Percentiles rank a stretch among this genome's conserved stretches.
These are phyloP conservation scores for Diacarnus erythraeanus DNA, from an alignment of 37 sponge, comb jelly and placozoan genomes.

Conservation along the genomic window DNA sequence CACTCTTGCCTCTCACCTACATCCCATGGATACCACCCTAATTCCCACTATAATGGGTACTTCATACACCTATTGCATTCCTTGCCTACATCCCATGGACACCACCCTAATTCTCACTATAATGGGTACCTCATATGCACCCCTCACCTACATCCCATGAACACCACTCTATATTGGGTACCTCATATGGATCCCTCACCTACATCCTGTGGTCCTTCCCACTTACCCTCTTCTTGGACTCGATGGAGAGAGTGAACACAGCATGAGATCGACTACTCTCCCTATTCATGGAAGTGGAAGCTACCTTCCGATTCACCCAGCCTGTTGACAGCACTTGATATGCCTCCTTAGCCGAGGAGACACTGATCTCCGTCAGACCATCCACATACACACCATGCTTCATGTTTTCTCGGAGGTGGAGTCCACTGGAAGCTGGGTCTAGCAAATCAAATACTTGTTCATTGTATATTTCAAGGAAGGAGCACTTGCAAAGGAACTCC, in stretches of 20 bases:
- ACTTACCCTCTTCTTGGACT: constrained; percentile 76
- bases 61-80: too few species aligned
- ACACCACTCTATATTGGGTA: too few species aligned
- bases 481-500: constrained; percentile 83
- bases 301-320: constrained; percentile 80
- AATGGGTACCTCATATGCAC: too few species aligned
- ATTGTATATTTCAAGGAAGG: constrained; percentile 91
- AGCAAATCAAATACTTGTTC: constrained; percentile 86
- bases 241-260: constrained; percentile 83
- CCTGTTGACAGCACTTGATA: constrained; percentile 76
- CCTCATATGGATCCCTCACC: too few species aligned
- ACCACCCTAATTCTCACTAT: too few species aligned
- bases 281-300: constrained; percentile 89
- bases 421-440: constrained; percentile 65
- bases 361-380: constrained; percentile 65
- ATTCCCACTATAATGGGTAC: too few species aligned
- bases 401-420: constrained; percentile 83
- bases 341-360: constrained; percentile 71
- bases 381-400: constrained; percentile 87
- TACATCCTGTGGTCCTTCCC: too few species aligned
- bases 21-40: too few species aligned
- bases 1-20: too few species aligned
- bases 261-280: constrained; percentile 93
- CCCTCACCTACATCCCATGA: too few species aligned
- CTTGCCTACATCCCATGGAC: too few species aligned